Percentiles rank a stretch among this genome's conserved stretches.
These are phyloP conservation scores for Liolophura sinensis DNA, from an alignment of 1,140 invertebrate genomes.

Conservation along the genomic window DNA sequence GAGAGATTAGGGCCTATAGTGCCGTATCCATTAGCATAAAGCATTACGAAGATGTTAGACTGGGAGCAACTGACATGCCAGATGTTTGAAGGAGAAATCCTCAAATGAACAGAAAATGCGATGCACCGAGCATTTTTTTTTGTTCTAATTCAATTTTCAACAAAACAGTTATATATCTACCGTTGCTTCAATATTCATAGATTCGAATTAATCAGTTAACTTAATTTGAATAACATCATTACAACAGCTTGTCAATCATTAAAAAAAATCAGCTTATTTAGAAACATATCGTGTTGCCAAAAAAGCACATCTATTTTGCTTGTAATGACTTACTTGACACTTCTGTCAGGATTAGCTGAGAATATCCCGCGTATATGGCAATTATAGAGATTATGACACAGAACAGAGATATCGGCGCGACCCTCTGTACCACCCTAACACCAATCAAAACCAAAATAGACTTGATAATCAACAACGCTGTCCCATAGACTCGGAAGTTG, in stretches of 20 bases:
- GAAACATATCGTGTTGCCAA: too few species aligned
- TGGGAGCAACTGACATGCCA: neutral
- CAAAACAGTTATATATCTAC: too few species aligned
- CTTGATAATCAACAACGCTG: constrained; percentile 83
- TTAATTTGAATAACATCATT: too few species aligned
- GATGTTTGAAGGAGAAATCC: constrained; percentile 5
- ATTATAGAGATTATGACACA: constrained; percentile 94
- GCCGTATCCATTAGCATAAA: too few species aligned
- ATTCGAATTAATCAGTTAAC: too few species aligned
- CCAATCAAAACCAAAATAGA: constrained; percentile 93
- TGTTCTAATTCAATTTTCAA: too few species aligned
- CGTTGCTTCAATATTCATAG: too few species aligned
- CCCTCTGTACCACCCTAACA: constrained; percentile 98
- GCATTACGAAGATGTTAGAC: too few species aligned
- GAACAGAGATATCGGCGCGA: constrained; percentile 90
- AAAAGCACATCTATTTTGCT: neutral
- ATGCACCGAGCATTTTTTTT: neutral
- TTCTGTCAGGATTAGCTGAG: constrained; percentile 83
- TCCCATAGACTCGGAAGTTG: constrained; percentile 96
- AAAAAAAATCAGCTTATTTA: too few species aligned
- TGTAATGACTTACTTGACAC: constrained; percentile 50
- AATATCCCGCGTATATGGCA: constrained; percentile 95
- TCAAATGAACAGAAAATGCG: neutral
- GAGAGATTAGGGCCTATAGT: too few species aligned
- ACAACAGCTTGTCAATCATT: too few species aligned